phyloP scores from a whole-genome alignment of 2,888 invertebrate genomes.

The Amphimallon solstitiale region DNA sequence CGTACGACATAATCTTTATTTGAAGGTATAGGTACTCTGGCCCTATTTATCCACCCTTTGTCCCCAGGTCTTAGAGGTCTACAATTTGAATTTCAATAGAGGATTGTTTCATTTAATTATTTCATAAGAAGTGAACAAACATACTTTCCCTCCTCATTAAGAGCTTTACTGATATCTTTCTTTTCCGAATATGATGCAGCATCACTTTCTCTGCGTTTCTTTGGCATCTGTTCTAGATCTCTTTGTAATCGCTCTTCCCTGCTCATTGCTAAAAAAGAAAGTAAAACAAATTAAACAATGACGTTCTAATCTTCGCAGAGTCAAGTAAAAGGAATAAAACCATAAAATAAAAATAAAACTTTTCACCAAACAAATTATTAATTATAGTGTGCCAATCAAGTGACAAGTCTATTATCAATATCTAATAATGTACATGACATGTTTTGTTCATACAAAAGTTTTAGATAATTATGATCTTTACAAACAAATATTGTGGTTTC shows the following conservation, averaged over 20 bases:
- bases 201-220: conserved; percentile 65
- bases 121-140: conserved; percentile 40
- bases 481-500: too few species aligned
- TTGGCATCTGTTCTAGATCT: conserved; percentile 87
- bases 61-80: conserved; percentile 90
- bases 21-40: conserved; percentile 93
- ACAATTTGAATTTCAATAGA: background rate
- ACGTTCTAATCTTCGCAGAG: too few species aligned
- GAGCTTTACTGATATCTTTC: conserved; percentile 73
- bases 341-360: too few species aligned
- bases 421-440: too few species aligned
- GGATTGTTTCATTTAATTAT: background rate
- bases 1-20: conserved; percentile 96
- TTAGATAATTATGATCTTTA: too few species aligned
- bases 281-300: too few species aligned
- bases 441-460: too few species aligned
- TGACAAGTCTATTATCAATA: too few species aligned
- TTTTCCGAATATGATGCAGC: conserved; percentile 61
- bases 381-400: too few species aligned
- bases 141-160: conserved; percentile 70
- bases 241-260: conserved; percentile 94
- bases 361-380: too few species aligned
- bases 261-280: conserved; percentile 73
- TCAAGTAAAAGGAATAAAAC: too few species aligned
- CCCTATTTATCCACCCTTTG: conserved; percentile 93